A percentile compares a stretch with the other conserved stretches of the same genome.
These are phyloP conservation scores for Lithobates pipiens DNA, from an alignment of 2,797 vertebrate species.

Conservation along the genomic window DNA sequence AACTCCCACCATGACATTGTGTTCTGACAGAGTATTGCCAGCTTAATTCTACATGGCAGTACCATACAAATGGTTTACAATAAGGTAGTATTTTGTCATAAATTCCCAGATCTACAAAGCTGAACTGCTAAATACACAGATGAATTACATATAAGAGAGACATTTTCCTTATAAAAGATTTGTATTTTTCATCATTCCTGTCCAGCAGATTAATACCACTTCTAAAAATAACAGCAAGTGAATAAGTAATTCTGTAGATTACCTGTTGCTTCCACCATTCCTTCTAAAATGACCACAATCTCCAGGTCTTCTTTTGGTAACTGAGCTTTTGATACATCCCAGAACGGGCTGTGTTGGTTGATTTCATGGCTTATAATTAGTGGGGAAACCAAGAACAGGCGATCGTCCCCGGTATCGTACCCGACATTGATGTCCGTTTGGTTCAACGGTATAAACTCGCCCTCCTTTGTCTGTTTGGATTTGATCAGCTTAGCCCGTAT, in stretches of 20 bases:
- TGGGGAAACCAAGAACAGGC: constrained; percentile 97
- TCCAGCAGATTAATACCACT: too few species aligned
- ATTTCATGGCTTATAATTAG: constrained; percentile 99
- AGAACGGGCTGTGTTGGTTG: constrained; percentile 97
- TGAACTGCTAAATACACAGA: too few species aligned
- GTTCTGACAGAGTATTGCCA: too few species aligned
- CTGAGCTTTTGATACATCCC: constrained; percentile 93
- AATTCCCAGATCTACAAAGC: too few species aligned
- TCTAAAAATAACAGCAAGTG: not conserved
- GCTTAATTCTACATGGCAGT: too few species aligned
- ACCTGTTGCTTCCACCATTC: constrained; percentile 99
- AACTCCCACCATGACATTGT: too few species aligned
- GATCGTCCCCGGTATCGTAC: constrained; percentile 96
- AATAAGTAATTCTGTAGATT: constrained; percentile 60
- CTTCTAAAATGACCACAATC: constrained; percentile 98
- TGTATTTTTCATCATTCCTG: too few species aligned
- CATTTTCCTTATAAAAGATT: too few species aligned
- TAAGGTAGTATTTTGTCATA: too few species aligned
- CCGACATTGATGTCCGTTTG: constrained; percentile 99
- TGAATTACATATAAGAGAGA: too few species aligned
- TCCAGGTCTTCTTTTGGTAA: constrained; percentile 93
- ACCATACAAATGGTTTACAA: too few species aligned
- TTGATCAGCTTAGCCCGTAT: constrained; percentile 98
- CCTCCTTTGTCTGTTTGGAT: constrained; percentile 98
- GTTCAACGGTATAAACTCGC: constrained; percentile 98